Evolutionary conservation across 2,113 vertebrate species (phyloP).

Genomic region (Eulemur rufifrons): DNA sequence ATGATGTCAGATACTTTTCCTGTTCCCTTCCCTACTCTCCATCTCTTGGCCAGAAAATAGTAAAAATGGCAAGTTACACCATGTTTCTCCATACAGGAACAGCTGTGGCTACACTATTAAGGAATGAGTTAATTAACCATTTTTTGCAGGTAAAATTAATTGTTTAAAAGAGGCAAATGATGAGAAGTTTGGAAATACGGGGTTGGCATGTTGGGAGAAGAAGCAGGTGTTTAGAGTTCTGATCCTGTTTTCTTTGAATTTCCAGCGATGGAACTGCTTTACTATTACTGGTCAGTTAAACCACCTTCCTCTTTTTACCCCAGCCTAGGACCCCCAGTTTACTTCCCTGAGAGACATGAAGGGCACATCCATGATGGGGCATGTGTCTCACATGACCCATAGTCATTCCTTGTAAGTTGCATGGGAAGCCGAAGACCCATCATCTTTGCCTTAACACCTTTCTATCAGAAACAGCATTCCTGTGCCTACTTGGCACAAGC

Average conservation of each 20-base stretch:
- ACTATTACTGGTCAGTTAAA: accelerated
- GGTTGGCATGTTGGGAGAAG: too few species aligned
- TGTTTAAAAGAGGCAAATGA: background rate
- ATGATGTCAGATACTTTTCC: background rate
- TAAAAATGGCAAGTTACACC: background rate
- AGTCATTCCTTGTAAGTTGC: background rate
- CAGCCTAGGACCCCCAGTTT: background rate
- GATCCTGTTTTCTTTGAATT: background rate
- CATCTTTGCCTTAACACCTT: background rate
- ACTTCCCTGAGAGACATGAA: background rate
- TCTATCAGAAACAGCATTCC: background rate
- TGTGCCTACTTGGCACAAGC: background rate
- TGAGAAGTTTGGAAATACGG: background rate
- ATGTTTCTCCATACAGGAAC: accelerated
- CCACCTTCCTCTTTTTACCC: too few species aligned
- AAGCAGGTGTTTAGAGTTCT: background rate
- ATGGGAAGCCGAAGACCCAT: background rate
- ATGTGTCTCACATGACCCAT: background rate
- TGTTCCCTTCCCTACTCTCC: background rate
- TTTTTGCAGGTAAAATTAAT: background rate
- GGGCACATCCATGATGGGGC: background rate
- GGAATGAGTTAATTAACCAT: background rate
- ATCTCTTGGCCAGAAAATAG: background rate
- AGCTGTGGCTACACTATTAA: background rate
- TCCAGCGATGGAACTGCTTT: background rate